Evolutionary conservation across 1,140 invertebrate species (phyloP).

Genomic region (Platyura marginata): DNA sequence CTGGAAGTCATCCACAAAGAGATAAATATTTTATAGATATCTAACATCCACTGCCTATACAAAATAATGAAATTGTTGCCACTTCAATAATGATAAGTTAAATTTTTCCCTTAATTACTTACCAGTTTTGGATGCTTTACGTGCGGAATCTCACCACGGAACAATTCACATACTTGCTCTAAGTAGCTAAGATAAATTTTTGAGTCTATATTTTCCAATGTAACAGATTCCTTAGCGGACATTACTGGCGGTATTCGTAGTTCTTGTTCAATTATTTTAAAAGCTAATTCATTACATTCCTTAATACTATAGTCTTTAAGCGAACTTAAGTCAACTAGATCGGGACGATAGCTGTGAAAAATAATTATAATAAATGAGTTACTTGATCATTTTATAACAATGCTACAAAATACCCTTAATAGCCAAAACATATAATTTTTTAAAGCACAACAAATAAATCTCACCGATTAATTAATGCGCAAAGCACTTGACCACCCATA

Average conservation of each 20-base stretch:
- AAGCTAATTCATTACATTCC: slow-evolving; percentile 64
- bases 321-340: slow-evolving; percentile 56
- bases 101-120: too few relatives aligned
- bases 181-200: slow-evolving; percentile 64
- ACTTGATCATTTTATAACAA: not conserved
- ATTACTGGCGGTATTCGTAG: slow-evolving; percentile 54
- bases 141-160: slow-evolving; percentile 64
- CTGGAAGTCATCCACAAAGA: too few relatives aligned
- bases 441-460: not conserved
- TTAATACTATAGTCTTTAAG: slow-evolving; percentile 39
- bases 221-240: slow-evolving; percentile 61
- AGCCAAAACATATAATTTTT: not conserved
- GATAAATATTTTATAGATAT: too few relatives aligned
- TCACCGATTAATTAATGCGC: slow-evolving; percentile 20
- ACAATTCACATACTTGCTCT: slow-evolving; percentile 70
- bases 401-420: too few relatives aligned
- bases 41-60: too few relatives aligned
- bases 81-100: too few relatives aligned
- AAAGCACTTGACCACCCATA: slow-evolving; percentile 19
- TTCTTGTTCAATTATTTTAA: slow-evolving; percentile 62
- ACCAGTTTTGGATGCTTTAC: slow-evolving; percentile 59
- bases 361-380: not conserved
- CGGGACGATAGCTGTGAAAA: slow-evolving; percentile 64
- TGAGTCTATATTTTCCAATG: slow-evolving; percentile 50
- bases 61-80: too few relatives aligned